These are phyloP conservation scores for Venustaconcha ellipsiformis DNA, from an alignment of 1,140 invertebrate genomes.

Conservation along the genomic window DNA sequence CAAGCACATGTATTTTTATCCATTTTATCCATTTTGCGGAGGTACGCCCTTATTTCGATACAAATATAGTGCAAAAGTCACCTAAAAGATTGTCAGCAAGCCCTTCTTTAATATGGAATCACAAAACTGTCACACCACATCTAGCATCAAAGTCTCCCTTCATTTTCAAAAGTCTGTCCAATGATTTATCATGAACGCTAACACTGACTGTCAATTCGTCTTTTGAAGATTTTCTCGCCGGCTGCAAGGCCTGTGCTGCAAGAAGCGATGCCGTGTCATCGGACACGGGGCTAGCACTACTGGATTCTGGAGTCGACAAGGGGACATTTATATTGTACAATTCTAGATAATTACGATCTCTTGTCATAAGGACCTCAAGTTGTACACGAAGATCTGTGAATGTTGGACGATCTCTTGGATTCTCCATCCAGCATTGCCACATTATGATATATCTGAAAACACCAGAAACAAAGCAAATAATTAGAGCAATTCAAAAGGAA, in stretches of 20 bases:
- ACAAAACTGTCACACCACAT: constrained; percentile 29
- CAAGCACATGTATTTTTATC: too few species aligned
- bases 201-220: constrained; percentile 42
- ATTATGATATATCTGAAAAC: constrained; percentile 81
- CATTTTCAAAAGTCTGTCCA: constrained; percentile 37
- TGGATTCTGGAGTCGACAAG: constrained; percentile 56
- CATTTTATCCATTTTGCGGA: too few species aligned
- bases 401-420: constrained; percentile 80
- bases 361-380: constrained; percentile 74
- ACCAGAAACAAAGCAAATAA: constrained; percentile 10
- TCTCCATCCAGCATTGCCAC: constrained; percentile 83
- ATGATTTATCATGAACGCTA: constrained; percentile 49
- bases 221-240: constrained; percentile 32
- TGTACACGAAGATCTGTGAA: constrained; percentile 78
- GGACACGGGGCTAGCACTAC: constrained; percentile 43
- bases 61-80: too few species aligned
- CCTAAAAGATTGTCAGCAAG: too few species aligned
- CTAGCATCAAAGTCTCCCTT: constrained; percentile 29
- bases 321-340: constrained; percentile 65
- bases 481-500: background rate
- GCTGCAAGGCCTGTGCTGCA: constrained; percentile 21
- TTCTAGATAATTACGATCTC: constrained; percentile 65
- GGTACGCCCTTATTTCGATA: too few species aligned
- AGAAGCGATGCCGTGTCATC: constrained; percentile 22
- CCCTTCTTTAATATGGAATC: background rate